Conservation (phyloP, 2,888 invertebrate species). For the Embidobia sp. region DNA sequence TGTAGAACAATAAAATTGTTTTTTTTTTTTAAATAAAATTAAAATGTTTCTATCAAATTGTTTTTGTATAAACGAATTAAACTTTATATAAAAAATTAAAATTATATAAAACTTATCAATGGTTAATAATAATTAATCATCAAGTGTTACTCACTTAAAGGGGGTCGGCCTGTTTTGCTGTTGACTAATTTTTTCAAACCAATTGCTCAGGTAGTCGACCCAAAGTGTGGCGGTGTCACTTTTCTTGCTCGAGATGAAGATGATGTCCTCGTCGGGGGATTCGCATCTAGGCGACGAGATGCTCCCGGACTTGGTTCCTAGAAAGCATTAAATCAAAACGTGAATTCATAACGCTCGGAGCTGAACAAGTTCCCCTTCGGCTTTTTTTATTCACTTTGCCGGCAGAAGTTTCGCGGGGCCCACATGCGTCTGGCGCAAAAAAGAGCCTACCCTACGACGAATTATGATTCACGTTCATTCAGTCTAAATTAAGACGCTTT, state of each 20-base stretch:
- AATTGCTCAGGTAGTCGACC: conserved; percentile 91
- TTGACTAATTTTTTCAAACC: conserved; percentile 92
- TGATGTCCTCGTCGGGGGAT: conserved; percentile 88
- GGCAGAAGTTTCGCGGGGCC: conserved; percentile 37
- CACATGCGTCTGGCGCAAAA: conserved; percentile 55
- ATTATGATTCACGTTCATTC: conserved; percentile 62
- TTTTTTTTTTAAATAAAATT: too few species aligned
- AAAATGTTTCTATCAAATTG: too few species aligned
- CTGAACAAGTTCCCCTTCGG: conserved; percentile 37
- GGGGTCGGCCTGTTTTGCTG: conserved; percentile 88
- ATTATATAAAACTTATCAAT: too few species aligned
- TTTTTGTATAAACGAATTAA: too few species aligned
- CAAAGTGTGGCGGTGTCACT: conserved; percentile 90
- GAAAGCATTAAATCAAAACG: conserved; percentile 64
- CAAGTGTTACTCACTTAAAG: conserved; percentile 85
- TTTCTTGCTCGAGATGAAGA: conserved; percentile 89
- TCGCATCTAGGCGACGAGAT: conserved; percentile 58
- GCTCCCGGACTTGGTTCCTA: conserved; percentile 72
- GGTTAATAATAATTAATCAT: too few species aligned
- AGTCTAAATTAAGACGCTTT: conserved; percentile 45
- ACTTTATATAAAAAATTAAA: too few species aligned
- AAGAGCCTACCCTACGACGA: conserved; percentile 42
- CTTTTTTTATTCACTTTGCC: conserved; percentile 46
- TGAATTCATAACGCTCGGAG: conserved; percentile 26
- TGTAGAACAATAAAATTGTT: too few species aligned